Evolutionary conservation across 2,888 invertebrate species (phyloP).

Genomic region (Ophonus ardosiacus): DNA sequence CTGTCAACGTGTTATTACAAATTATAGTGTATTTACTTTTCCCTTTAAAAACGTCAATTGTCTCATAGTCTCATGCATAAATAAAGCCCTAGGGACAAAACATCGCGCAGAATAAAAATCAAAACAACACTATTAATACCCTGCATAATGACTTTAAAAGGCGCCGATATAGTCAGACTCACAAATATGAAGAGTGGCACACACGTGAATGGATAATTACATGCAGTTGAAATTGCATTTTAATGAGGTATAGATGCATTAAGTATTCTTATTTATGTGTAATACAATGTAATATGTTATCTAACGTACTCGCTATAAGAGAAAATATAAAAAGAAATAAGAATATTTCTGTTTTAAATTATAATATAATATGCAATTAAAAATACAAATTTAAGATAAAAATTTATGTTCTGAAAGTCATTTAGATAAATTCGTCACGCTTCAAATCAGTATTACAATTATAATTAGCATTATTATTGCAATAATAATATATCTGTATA

Average conservation of each 20-base stretch:
- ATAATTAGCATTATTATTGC: too few species aligned
- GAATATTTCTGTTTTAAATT: not conserved
- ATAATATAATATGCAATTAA: not conserved
- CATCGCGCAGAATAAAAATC: conserved; percentile 48
- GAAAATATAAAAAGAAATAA: not conserved
- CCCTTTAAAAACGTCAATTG: conserved; percentile 56
- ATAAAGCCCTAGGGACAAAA: conserved; percentile 32
- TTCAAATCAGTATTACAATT: too few species aligned
- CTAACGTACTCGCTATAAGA: not conserved
- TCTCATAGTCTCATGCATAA: conserved; percentile 45
- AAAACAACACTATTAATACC: conserved; percentile 59
- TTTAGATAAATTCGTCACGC: not conserved
- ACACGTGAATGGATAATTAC: conserved; percentile 56
- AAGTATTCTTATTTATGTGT: not conserved
- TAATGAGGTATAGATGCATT: conserved; percentile 58
- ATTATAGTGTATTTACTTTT: conserved; percentile 56
- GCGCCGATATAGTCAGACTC: conserved; percentile 29
- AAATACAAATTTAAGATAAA: not conserved
- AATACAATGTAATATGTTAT: not conserved
- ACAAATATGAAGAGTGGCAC: conserved; percentile 23
- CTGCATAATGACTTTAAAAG: conserved; percentile 46
- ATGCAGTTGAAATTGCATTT: conserved; percentile 65
- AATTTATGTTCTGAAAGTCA: conserved; percentile 11
- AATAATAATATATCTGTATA: too few species aligned
- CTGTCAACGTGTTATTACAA: conserved; percentile 55